Conservation (phyloP, 2,113 vertebrate species). For the Sceloporus tristichus region DNA sequence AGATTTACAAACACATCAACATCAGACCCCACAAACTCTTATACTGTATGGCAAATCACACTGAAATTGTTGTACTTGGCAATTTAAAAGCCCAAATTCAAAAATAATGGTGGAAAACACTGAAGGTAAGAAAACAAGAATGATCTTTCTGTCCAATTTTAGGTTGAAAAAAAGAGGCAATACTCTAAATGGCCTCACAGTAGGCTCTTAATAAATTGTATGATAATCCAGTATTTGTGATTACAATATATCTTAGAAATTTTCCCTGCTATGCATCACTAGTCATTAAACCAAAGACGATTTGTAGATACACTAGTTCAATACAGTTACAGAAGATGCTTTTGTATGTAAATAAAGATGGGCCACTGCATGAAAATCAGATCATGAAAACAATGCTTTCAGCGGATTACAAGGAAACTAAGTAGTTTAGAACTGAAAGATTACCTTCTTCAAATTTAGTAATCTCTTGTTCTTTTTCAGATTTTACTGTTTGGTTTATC, state of each 20-base stretch:
- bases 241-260: conserved; percentile 19
- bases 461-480: not conserved
- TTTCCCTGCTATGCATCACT: not conserved
- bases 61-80: not conserved
- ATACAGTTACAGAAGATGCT: not conserved
- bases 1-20: not conserved
- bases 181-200: not conserved
- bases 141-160: too few relatives aligned
- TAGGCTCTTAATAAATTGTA: not conserved
- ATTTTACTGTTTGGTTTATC: not conserved
- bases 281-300: not conserved
- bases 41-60: not conserved
- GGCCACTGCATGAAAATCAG: conserved; percentile 20
- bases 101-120: not conserved
- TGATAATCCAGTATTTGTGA: not conserved
- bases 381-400: conserved; percentile 9
- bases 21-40: not conserved
- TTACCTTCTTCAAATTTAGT: not conserved
- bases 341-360: not conserved
- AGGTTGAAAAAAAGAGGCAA: not conserved
- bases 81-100: not conserved
- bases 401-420: conserved; percentile 13
- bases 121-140: not conserved
- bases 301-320: not conserved
- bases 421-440: not conserved